Evolutionary conservation across 2,113 vertebrate genomes (phyloP), one percentile per base, ranked within the genome.

Genomic region (Phaethon lepturus): DNA sequence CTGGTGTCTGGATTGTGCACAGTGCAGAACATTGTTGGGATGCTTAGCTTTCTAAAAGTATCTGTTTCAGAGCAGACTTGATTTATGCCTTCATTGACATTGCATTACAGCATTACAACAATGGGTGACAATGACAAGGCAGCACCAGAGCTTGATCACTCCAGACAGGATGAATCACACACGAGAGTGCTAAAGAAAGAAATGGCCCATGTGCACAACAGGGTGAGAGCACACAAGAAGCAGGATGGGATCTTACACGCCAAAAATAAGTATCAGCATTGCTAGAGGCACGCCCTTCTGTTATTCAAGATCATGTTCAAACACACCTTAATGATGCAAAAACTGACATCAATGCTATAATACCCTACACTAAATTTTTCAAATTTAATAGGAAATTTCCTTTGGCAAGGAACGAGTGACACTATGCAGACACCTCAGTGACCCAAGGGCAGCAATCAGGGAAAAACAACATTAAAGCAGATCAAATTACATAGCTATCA

Each of bases 121-220:
- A 59, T 0, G 35, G 81, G 72, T 58, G 50, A 88, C 83, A 77
- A n/a, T 2, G 78, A 80, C n/a, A 55, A 38, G 93, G 80, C 93
- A 90, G 67, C 62, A 23, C 3, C 82, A 73, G 67, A 49, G 63
- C 75, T 67, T 4, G 2, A 24, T n/a, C 44, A 1, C 78, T 45
- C 26, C 59, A 28, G 59, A 66, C 75, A 55, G 38, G 24, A 38
- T 31, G 35, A 62, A 40, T 9, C 52, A 24, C 33, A 6, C 16
- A 7, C 53, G 8, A 3, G 24, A 40, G 14, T 0, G n/a, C 88
- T 63, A 5, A 47, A 40, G 69, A 50, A 50, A 50, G 62, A 24
- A 18, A 23, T 0, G 1, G 28, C 35, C 47, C 12, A 8, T 0
- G 1, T 5, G 62, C 28, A 25, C 49, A 23, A 3, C 1, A 11